Evolutionary conservation across 2,888 invertebrate species (phyloP).

Genomic region (Drosophila affinis): DNA sequence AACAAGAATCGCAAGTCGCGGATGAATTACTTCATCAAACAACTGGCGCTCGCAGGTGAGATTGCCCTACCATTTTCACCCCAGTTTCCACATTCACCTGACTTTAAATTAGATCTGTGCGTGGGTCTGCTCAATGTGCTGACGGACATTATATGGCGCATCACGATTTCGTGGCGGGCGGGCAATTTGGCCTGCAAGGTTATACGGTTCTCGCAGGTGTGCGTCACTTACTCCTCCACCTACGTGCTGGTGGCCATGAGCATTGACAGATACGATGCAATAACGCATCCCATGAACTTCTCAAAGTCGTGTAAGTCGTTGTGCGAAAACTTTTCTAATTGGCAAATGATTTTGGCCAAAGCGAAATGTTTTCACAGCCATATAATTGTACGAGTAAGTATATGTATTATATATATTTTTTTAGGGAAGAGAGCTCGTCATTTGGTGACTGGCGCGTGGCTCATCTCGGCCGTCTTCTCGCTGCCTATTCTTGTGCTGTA

Average conservation of each 20-base stretch:
- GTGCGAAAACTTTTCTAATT: slow-evolving; percentile 72
- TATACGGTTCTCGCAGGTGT: slow-evolving; percentile 92
- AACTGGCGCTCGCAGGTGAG: slow-evolving; percentile 95
- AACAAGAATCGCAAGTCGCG: slow-evolving; percentile 94
- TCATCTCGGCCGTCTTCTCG: slow-evolving; percentile 92
- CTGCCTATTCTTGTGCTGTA: slow-evolving; percentile 92
- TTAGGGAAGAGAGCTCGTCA: slow-evolving; percentile 93
- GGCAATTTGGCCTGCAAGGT: slow-evolving; percentile 95
- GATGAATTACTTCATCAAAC: slow-evolving; percentile 98
- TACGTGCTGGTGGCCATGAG: slow-evolving; percentile 96
- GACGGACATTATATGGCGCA: slow-evolving; percentile 95
- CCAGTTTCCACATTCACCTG: background rate
- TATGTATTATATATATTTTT: slow-evolving; percentile 13
- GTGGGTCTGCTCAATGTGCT: slow-evolving; percentile 95
- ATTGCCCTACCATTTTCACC: slow-evolving; percentile 9
- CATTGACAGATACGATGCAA: slow-evolving; percentile 96
- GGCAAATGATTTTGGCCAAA: slow-evolving; percentile 56
- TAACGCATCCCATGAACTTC: slow-evolving; percentile 97
- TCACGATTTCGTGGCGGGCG: slow-evolving; percentile 94
- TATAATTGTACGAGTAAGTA: background rate
- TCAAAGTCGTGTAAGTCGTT: slow-evolving; percentile 94
- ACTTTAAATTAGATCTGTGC: slow-evolving; percentile 88
- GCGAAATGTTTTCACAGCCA: background rate
- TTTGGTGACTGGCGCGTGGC: slow-evolving; percentile 92
- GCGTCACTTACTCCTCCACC: slow-evolving; percentile 96